phyloP scores from a whole-genome alignment of 2,113 vertebrate species.

The Halcyon malimbica region DNA sequence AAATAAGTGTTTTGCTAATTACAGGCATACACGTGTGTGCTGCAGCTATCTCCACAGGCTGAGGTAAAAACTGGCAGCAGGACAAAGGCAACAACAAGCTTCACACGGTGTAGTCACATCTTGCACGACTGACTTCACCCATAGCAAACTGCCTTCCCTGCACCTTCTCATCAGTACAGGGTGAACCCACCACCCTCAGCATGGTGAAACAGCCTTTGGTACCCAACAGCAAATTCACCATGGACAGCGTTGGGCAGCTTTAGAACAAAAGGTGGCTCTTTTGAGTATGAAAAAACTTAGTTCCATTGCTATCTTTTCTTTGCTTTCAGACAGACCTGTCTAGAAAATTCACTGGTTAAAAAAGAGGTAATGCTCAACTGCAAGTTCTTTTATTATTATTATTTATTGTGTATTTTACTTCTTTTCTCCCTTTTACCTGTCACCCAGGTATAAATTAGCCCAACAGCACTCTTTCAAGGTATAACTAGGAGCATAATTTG shows the following conservation, averaged over 20 bases:
- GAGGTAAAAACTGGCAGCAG: not conserved
- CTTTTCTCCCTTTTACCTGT: not conserved
- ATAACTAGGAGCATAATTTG: not conserved
- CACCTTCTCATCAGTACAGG: accelerated
- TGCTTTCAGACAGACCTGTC: not conserved
- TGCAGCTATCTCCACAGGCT: not conserved
- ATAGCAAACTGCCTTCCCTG: not conserved
- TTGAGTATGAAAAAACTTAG: not conserved
- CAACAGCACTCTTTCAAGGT: not conserved
- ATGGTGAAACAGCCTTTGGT: not conserved
- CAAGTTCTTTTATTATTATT: not conserved
- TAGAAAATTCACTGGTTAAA: not conserved
- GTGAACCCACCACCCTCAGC: not conserved
- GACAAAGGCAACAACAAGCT: not conserved
- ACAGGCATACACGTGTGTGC: accelerated
- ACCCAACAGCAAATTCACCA: not conserved
- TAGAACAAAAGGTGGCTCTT: not conserved
- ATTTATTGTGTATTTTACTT: not conserved
- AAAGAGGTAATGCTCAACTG: not conserved
- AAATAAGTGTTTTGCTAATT: not conserved
- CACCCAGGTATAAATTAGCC: not conserved
- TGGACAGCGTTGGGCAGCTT: not conserved
- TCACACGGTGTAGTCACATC: not conserved
- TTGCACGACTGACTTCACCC: not conserved
- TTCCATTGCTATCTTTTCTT: not conserved